Base-by-base conservation (phyloP, 2,113 vertebrate genomes). In the Leucoraja erinaceus region DNA sequence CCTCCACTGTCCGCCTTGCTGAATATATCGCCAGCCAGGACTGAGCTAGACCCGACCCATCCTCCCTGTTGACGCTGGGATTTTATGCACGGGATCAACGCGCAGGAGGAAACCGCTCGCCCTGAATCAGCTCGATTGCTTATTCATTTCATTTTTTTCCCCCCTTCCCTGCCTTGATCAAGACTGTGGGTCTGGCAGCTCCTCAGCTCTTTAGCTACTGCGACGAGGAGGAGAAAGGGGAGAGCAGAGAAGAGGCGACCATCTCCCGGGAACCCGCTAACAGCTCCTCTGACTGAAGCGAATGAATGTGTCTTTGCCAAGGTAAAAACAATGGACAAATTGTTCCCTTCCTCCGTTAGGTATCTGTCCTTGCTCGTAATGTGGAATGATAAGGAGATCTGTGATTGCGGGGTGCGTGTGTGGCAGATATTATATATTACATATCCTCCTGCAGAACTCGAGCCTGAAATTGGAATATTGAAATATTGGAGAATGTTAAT, bases 291-390 rank as follows among this genome's bases (percentile, higher is more conserved):
- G 83, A 63, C 83, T 66, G 83, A 33, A 66, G 0, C 59, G 5
- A 31, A 66, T 88, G 63, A 66, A 66, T 88, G 83, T 66, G 63
- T 88, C 83, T 63, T 88, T 63, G 83, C 12, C 6, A 88, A 88
- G 83, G 83, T 88, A n/a, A 88, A 88, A n/a, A 63, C 59, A 31
- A 88, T 12, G 28, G n/a, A 31, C 59, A 88, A 18, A 88, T 63
- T 63, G 28, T 31, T n/a, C n/a, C 63, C 11, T 63, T 31, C 61
- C 59, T 88, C 59, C 0, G 28, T 63, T 14, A 86, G 14, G 2
- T 88, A 66, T 31, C 83, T 31, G 25, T 31, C 5, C 5, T 47
- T 47, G 38, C 38, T 47, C 38, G 38, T 47, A 47, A 47, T 47
- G 38, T 47, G 0, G 38, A 47, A 47, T 47, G 3, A 47, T 47